Conservation (phyloP, 2,113 vertebrate genomes). For the Perognathus longimembris region DNA sequence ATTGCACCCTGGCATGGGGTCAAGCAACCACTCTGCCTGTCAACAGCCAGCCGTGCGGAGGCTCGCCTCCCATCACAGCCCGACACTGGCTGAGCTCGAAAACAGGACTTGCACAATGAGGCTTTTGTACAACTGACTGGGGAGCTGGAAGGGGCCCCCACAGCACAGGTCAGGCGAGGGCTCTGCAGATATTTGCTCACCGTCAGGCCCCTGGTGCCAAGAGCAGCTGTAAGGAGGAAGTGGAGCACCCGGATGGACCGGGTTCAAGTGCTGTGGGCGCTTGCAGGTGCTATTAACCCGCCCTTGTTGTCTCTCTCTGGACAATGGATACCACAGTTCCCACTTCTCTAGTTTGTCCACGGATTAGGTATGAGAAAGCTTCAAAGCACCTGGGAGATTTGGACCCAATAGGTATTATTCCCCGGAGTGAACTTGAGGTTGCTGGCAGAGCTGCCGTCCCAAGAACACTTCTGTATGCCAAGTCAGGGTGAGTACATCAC, state of each 20-base stretch:
- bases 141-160: conserved; percentile 18
- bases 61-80: conserved; percentile 67
- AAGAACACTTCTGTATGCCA: no score
- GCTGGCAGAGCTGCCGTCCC: background rate
- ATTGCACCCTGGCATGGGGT: conserved; percentile 69
- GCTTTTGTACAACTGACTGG: conserved; percentile 62
- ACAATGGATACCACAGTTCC: no score
- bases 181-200: background rate
- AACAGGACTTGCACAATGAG: conserved; percentile 66
- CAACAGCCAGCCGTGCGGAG: conserved; percentile 48
- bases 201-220: background rate
- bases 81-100: conserved; percentile 74
- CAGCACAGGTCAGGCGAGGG: background rate
- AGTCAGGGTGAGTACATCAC: no score
- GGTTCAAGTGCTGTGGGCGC: background rate
- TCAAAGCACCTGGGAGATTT: background rate
- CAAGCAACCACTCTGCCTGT: conserved; percentile 69
- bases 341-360: background rate
- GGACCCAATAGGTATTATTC: background rate
- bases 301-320: background rate
- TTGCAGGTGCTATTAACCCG: background rate
- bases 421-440: background rate
- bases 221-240: background rate
- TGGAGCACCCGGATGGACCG: background rate
- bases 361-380: background rate